Evolutionary conservation across 30 jellyfish, hydroid and myxozoan genomes (phyloP), one percentile per base, ranked within the genome.

Genomic region (Turritopsis rubra): DNA sequence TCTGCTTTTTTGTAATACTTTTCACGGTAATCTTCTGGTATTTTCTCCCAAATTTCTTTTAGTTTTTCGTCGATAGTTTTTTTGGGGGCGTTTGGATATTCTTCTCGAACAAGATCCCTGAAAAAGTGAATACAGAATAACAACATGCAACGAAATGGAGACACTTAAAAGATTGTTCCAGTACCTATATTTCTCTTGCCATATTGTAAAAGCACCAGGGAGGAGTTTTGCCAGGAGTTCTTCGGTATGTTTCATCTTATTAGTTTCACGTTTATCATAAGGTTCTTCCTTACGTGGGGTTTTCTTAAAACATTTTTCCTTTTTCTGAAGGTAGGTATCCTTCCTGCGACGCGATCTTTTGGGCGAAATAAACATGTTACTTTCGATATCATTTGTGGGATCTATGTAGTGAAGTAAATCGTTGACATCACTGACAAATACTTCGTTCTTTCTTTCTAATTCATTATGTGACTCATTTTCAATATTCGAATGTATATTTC

Each of bases 151-250:
- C 13, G 13, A 3, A 27, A 8, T 68, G 9, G 31, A 17, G 19
- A 0, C 19, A 21, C 19, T 60, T 60, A 60, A 60, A 60, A 60
- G 21, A n/a, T 22, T 1, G 19, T 22, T 68, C 30, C 30, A n/a
- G 16, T 19, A 68, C 77, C 77, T 68, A 22, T 68, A 68, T 68
- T 68, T 68, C 19, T 68, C 77, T 1, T 68, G 9, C 77, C 77
- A 68, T 23, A 68, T 68, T 23, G 77, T n/a, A 68, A 68, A 68
- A 68, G 77, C 77, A 68, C 19, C 77, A 8, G 77, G 77, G 16
- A 68, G 21, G 31, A 68, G 30, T 68, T 68, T 68, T 68, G 77
- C 30, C 19, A 68, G 19, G n/a, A 68, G 60, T 41, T 41, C 60
- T 41, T 41, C 60, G 13, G 60, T 41, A 41, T 41, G n/a, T n/a